These are phyloP conservation scores for Choristoneura rosaceana DNA, from an alignment of 2,888 invertebrate genomes.

Conservation along the genomic window DNA sequence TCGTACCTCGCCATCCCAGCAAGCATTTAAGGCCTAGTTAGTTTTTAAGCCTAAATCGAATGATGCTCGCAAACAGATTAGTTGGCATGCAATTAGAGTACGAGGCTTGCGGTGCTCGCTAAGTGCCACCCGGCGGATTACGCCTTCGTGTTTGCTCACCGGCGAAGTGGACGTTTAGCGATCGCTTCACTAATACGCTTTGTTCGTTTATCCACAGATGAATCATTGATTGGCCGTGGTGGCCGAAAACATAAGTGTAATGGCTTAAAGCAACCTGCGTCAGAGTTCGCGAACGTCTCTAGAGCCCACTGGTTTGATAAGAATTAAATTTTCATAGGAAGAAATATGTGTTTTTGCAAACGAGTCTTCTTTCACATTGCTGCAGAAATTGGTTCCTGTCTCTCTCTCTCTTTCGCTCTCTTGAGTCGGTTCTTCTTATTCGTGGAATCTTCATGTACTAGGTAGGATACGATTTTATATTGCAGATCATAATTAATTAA, in stretches of 20 bases:
- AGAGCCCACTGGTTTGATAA: not conserved
- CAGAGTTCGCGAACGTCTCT: not conserved
- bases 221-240: slow-evolving; percentile 65
- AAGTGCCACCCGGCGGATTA: slow-evolving; percentile 82
- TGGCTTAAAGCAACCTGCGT: not conserved
- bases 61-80: slow-evolving; percentile 80
- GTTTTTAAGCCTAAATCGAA: slow-evolving; percentile 50
- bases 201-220: slow-evolving; percentile 72
- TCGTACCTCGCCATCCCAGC: slow-evolving; percentile 23
- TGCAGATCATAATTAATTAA: slow-evolving; percentile 16
- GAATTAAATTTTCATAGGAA: not conserved
- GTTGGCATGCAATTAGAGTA: slow-evolving; percentile 79
- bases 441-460: too few relatives aligned
- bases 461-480: not conserved
- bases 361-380: not conserved
- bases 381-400: too few relatives aligned
- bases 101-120: slow-evolving; percentile 75
- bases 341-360: not conserved
- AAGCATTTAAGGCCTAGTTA: slow-evolving; percentile 27
- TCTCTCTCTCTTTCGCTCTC: too few relatives aligned
- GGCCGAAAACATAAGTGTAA: slow-evolving; percentile 17
- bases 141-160: slow-evolving; percentile 75
- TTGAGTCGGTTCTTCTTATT: too few relatives aligned
- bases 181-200: slow-evolving; percentile 75
- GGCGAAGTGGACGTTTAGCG: slow-evolving; percentile 76